Conservation (phyloP, 2,797 vertebrate species). For the Craterocephalus amniculus region DNA sequence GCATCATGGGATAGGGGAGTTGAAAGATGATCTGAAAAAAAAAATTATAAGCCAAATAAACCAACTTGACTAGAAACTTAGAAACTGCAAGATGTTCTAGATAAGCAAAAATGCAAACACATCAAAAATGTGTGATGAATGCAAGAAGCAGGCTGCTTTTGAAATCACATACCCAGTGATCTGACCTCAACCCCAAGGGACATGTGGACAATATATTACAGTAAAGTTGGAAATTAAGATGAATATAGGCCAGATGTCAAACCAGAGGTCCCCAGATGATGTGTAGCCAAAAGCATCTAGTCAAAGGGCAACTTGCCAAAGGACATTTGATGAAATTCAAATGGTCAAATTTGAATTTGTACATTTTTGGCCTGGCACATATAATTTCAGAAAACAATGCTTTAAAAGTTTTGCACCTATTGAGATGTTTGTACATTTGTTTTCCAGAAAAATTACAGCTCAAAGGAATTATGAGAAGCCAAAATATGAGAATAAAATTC, state of each 20-base stretch:
- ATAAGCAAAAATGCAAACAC: neutral
- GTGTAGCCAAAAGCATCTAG: neutral
- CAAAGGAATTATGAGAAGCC: no score
- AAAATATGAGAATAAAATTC: no score
- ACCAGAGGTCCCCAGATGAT: no score
- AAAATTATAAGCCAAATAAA: neutral
- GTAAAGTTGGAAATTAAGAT: no score
- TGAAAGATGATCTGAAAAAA: neutral
- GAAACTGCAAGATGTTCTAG: neutral
- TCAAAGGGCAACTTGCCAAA: neutral
- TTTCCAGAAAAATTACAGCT: no score
- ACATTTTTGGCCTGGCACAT: neutral
- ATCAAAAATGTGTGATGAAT: neutral
- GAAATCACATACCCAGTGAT: no score
- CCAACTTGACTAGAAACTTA: neutral
- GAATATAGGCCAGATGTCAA: no score
- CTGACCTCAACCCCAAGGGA: no score
- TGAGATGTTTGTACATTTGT: no score
- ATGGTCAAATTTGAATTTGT: no score
- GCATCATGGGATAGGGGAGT: neutral
- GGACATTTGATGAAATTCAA: neutral
- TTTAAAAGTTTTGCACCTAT: neutral
- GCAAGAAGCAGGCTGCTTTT: no score
- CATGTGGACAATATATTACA: no score
- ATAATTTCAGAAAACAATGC: neutral